Conservation (phyloP, 2,888 invertebrate species). For the Epistrophella euchroma region DNA sequence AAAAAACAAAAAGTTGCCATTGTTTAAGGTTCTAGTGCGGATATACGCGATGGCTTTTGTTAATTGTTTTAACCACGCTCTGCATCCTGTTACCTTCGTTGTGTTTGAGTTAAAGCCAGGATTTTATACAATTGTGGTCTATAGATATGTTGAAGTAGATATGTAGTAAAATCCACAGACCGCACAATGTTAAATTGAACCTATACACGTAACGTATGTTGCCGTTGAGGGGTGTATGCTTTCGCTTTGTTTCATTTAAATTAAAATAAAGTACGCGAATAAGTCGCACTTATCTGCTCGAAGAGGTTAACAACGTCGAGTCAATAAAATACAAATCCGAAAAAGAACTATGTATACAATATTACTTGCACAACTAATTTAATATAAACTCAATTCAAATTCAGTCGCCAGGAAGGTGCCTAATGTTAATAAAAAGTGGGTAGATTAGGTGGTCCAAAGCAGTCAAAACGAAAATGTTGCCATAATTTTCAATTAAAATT, state of each 20-base stretch:
- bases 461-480: no score
- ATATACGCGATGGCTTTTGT: slow-evolving; percentile 38
- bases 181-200: slow-evolving; percentile 1
- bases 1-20: slow-evolving; percentile 16
- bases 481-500: no score
- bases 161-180: slow-evolving; percentile 13
- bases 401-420: no score
- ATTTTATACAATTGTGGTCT: slow-evolving; percentile 27
- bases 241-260: slow-evolving; percentile 21
- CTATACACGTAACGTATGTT: slow-evolving; percentile 13
- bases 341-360: no score
- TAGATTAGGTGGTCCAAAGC: no score
- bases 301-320: not conserved
- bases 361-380: no score
- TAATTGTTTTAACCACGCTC: slow-evolving; percentile 43
- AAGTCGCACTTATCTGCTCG: not conserved
- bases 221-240: not conserved
- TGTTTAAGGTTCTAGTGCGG: slow-evolving; percentile 22
- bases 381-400: no score
- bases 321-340: no score
- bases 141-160: not conserved
- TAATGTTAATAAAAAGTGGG: no score
- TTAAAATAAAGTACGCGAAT: not conserved
- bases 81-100: slow-evolving; percentile 3
- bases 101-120: slow-evolving; percentile 22